Percentiles rank a stretch among this genome's conserved stretches.
These are phyloP conservation scores for Camponotus pennsylvanicus DNA, from an alignment of 1,140 invertebrate species.

Conservation along the genomic window DNA sequence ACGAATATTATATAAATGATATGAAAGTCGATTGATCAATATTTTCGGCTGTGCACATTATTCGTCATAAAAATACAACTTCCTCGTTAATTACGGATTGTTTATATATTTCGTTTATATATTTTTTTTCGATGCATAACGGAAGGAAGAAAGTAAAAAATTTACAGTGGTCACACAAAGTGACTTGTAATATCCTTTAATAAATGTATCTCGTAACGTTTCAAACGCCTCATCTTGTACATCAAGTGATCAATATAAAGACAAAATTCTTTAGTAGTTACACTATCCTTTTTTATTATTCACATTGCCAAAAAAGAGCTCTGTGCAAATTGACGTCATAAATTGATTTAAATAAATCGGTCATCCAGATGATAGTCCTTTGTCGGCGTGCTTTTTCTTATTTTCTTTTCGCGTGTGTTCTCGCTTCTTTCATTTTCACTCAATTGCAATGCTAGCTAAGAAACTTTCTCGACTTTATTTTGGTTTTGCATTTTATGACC, in stretches of 20 bases:
- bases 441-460: conserved; percentile 3
- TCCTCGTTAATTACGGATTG: conserved; percentile 28
- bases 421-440: neutral
- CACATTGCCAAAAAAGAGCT: conserved; percentile 21
- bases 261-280: neutral
- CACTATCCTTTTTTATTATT: conserved; percentile 40
- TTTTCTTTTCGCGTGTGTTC: neutral
- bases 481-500: neutral
- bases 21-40: neutral
- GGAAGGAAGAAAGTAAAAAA: conserved; percentile 27
- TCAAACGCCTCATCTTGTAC: conserved; percentile 30
- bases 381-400: neutral
- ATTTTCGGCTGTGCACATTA: conserved; percentile 26
- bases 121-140: conserved; percentile 41
- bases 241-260: conserved; percentile 53
- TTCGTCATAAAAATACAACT: conserved; percentile 8
- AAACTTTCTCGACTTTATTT: neutral
- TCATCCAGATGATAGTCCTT: conserved; percentile 13
- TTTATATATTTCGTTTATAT: too few species aligned
- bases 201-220: conserved; percentile 28
- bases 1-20: neutral
- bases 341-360: neutral
- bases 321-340: conserved; percentile 5
- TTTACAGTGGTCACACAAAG: conserved; percentile 3
- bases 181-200: too few species aligned